phyloP scores from a whole-genome alignment of 2,113 vertebrate genomes.

The Cyphomyrus plagiostoma region DNA sequence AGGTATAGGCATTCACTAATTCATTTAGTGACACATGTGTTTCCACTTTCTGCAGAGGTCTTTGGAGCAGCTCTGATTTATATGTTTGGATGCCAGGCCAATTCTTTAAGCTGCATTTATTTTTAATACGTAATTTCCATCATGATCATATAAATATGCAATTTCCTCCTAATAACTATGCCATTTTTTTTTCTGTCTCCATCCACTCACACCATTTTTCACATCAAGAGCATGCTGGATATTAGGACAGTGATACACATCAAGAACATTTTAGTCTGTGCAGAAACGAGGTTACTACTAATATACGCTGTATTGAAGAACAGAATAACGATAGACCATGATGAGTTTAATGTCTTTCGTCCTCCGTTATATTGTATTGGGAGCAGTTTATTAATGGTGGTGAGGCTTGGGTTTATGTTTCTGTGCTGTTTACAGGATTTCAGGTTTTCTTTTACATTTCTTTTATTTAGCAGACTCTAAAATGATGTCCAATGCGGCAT shows the following conservation, averaged over 20 bases:
- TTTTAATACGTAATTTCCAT: neutral
- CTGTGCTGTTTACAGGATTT: neutral
- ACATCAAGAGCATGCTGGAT: neutral
- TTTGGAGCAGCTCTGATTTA: neutral
- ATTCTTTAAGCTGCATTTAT: neutral
- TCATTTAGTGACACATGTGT: neutral
- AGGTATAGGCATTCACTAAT: neutral
- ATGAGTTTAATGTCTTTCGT: neutral
- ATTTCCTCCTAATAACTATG: neutral
- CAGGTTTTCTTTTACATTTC: neutral
- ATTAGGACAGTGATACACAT: neutral
- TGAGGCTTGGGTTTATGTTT: neutral
- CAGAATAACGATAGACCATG: neutral
- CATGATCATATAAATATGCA: neutral
- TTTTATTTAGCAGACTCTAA: neutral
- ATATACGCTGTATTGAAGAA: neutral
- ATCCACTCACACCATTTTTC: neutral
- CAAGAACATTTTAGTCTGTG: neutral
- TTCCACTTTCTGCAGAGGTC: neutral
- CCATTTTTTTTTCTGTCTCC: neutral
- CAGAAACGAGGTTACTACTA: neutral
- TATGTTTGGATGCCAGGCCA: neutral
- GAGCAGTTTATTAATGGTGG: neutral
- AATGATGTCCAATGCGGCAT: neutral
- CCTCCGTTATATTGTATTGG: neutral